A percentile compares a stretch with the other conserved stretches of the same genome.
Conservation (phyloP, 1,140 invertebrate genomes). For the Drosophila neocordata region DNA sequence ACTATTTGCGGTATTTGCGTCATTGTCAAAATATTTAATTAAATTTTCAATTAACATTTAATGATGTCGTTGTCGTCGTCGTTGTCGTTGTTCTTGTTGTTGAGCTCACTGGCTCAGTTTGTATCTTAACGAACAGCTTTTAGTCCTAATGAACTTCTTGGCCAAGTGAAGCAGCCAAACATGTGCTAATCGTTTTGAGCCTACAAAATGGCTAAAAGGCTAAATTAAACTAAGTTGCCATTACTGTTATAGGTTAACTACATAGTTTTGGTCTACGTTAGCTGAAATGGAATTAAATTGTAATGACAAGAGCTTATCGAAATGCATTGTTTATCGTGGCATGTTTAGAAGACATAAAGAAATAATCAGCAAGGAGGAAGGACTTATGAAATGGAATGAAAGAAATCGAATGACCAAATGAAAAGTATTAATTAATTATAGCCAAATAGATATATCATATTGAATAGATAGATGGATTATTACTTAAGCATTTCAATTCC, state of each 20-base stretch:
- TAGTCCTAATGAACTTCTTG: slow-evolving; percentile 39
- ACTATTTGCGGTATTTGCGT: slow-evolving; percentile 63
- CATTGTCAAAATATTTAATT: slow-evolving; percentile 78
- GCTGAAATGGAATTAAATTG: slow-evolving; percentile 37
- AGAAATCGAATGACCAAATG: not conserved
- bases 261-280: slow-evolving; percentile 24
- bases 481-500: not conserved
- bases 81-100: slow-evolving; percentile 5
- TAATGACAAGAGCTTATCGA: slow-evolving; percentile 45
- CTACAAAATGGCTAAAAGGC: slow-evolving; percentile 30
- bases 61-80: slow-evolving; percentile 42
- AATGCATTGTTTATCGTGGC: slow-evolving; percentile 43
- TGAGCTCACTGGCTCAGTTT: not conserved
- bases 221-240: slow-evolving; percentile 38
- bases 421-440: slow-evolving; percentile 39
- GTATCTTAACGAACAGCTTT: slow-evolving; percentile 24
- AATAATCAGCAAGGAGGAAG: not conserved
- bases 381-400: not conserved
- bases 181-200: slow-evolving; percentile 38
- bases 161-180: slow-evolving; percentile 28
- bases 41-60: slow-evolving; percentile 77
- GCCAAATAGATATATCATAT: not conserved
- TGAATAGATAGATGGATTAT: not conserved
- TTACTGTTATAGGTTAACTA: slow-evolving; percentile 40
- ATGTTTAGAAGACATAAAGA: slow-evolving; percentile 21